phyloP scores from a whole-genome alignment of 2,113 vertebrate genomes.

The Psephotus haematonotus region DNA sequence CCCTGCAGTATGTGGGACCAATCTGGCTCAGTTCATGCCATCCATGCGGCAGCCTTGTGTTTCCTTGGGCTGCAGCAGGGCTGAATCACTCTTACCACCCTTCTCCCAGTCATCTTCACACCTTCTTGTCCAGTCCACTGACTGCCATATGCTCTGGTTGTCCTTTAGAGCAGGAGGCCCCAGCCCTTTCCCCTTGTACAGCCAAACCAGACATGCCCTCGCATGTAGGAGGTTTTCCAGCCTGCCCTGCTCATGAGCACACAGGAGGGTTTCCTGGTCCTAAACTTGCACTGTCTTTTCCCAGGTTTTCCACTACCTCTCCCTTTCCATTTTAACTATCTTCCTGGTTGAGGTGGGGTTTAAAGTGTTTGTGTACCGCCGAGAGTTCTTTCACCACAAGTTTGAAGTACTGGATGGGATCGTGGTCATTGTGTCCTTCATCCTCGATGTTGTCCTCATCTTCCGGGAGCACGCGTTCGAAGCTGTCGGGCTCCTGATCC shows the following conservation, averaged over 20 bases:
- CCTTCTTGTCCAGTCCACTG: neutral
- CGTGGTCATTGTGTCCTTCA: conserved; percentile 88
- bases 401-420: conserved; percentile 92
- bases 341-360: conserved; percentile 89
- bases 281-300: neutral
- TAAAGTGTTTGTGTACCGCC: conserved; percentile 85
- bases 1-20: rapidly evolving
- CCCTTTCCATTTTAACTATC: conserved; percentile 86
- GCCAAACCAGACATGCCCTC: neutral
- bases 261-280: neutral
- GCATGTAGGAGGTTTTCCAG: neutral
- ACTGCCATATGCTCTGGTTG: neutral
- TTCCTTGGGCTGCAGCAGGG: neutral
- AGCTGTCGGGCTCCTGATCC: conserved; percentile 87
- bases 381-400: conserved; percentile 94
- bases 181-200: neutral
- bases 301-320: conserved; percentile 92
- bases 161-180: neutral
- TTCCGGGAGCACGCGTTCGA: conserved; percentile 86
- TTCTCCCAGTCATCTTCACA: neutral
- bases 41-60: neutral
- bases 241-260: rapidly evolving
- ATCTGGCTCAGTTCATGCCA: rapidly evolving
- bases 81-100: neutral
- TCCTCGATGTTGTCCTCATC: conserved; percentile 85